phyloP scores from a whole-genome alignment of 23 tunicate genomes.

The Trididemnum nubilum region DNA sequence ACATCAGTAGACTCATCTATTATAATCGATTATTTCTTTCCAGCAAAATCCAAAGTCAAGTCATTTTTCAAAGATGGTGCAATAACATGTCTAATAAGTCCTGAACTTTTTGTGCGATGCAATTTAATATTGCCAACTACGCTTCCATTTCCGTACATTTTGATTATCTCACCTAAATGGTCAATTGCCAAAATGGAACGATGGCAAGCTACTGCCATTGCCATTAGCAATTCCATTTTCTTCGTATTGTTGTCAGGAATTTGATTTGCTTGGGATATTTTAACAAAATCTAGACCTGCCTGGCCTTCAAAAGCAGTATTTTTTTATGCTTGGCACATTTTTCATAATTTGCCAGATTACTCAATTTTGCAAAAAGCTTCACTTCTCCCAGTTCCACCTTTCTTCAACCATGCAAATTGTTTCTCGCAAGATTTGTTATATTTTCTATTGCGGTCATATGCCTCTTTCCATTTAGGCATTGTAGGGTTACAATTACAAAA shows the following conservation, averaged over 20 bases:
- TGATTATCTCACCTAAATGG: neutral
- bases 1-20: neutral
- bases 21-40: neutral
- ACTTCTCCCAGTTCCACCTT: neutral
- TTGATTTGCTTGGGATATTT: neutral
- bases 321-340: too few relatives aligned
- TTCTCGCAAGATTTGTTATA: neutral
- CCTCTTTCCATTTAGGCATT: neutral
- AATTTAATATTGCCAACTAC: neutral
- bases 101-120: neutral
- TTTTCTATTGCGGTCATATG: neutral
- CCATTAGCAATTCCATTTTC: neutral
- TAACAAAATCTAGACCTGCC: neutral
- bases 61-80: neutral
- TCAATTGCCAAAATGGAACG: neutral
- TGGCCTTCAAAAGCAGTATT: neutral
- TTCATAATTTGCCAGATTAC: neutral
- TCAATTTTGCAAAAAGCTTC: neutral
- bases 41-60: neutral
- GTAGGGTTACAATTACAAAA: too few relatives aligned
- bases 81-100: neutral
- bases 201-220: neutral
- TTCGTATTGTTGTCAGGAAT: neutral
- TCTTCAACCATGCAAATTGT: neutral
- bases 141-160: neutral